Conservation (phyloP, 2,113 vertebrate genomes). For the Bos taurus region ARS-UCD2.0 NC_037350.1:20971001-20971500, state of each 20-base stretch:
- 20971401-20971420: neutral
- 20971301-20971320: slow-evolving; percentile 13
- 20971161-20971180: neutral
- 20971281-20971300: neutral
- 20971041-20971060: neutral
- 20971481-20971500: neutral
- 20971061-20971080: slow-evolving; percentile 20
- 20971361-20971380: neutral
- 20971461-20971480: neutral
- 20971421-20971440: neutral
- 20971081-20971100: slow-evolving; percentile 12
- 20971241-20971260: neutral
- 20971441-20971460: neutral
- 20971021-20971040: slow-evolving; percentile 14
- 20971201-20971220: slow-evolving; percentile 3
- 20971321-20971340: neutral
- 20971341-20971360: neutral
- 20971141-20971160: neutral
- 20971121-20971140: slow-evolving; percentile 23
- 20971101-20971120: slow-evolving; percentile 24
- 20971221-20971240: neutral
- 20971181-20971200: neutral
- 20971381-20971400: neutral
- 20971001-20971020: slow-evolving; percentile 45
- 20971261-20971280: neutral